A percentile compares a stretch with the other conserved stretches of the same genome.
phyloP scores from a whole-genome alignment of 2,888 invertebrate genomes.

The Drosophila emarginata region DNA sequence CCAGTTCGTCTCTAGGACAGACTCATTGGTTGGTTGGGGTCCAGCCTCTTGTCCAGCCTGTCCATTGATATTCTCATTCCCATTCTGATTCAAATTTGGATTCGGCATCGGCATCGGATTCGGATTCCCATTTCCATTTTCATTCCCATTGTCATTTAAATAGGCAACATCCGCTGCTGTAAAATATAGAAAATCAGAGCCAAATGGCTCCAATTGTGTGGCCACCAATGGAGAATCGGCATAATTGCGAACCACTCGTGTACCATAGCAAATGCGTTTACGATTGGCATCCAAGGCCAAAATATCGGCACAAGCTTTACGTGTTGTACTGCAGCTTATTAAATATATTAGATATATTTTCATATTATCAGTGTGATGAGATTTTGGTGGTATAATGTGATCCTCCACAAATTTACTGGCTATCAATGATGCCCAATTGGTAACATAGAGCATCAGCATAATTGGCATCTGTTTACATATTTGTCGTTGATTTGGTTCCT shows the following conservation, averaged over 20 bases:
- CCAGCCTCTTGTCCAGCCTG: too few species aligned
- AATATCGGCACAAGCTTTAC: not conserved
- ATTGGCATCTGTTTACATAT: not conserved
- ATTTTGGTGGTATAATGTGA: not conserved
- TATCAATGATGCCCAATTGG: not conserved
- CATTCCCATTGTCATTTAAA: not conserved
- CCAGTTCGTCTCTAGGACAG: not conserved
- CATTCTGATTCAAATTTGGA: too few species aligned
- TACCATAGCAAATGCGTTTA: not conserved
- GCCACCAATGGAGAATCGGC: not conserved
- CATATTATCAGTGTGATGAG: not conserved
- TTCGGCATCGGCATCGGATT: too few species aligned
- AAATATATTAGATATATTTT: not conserved
- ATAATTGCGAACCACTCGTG: not conserved
- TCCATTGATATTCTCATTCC: too few species aligned
- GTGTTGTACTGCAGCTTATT: not conserved
- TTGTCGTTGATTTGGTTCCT: not conserved
- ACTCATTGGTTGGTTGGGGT: too few species aligned
- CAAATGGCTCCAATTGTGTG: conserved; percentile 8
- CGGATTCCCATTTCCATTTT: too few species aligned
- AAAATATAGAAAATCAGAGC: not conserved
- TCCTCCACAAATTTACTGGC: conserved; percentile 8
- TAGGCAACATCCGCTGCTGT: conserved; percentile 8
- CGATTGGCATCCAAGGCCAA: not conserved
- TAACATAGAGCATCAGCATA: conserved; percentile 6